Base-by-base conservation (phyloP, 2,797 vertebrate species). In the Pseudochirops cupreus region DNA sequence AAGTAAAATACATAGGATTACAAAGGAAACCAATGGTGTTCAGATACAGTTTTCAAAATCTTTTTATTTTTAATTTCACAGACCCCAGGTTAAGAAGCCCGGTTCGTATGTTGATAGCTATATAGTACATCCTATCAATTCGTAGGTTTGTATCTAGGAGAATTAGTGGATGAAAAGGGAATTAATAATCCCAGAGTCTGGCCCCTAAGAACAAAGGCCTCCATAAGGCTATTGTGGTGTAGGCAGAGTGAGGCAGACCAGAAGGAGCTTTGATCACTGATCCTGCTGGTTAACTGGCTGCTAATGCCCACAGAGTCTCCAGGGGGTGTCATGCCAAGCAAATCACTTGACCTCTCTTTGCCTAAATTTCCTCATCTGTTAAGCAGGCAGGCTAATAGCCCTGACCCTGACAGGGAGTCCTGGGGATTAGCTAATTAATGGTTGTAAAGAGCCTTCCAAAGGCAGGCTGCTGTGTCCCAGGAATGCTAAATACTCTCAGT, bases 391-490 rank as follows among this genome's bases (percentile, higher is more conserved):
- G 59, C 5, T 87, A 62, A 57, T 0, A 5, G 92, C 13, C 74
- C 87, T 54, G 50, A 39, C 94, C 91, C 91, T 91, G 87, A 95
- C n/a, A 93, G 91, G 56, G 55, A 96, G 95, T 82, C 54, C 92
- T 94, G 74, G 93, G 39, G 31, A 56, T 55, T 29, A 93, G 28
- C 87, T 96, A 46, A 92, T 74, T 90, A 94, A 96, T 21, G 67
- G 50, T 46, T 94, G 29, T 91, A 92, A 96, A 94, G 58, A 93
- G 13, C 13, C 56, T 95, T 58, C 31, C 39, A 92, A 94, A 91
- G 50, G 52, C 57, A 93, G 57, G 39, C 6, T 54, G 91, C 67
- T 95, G 12, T 93, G 94, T 33, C 56, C 54, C 5, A 92, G 74
- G 91, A 90, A 93, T 94, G 50, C 53, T 92, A 82, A 96, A 91